phyloP scores from a whole-genome alignment of 2,888 invertebrate genomes.

The Pristionchus entomophagus region DNA sequence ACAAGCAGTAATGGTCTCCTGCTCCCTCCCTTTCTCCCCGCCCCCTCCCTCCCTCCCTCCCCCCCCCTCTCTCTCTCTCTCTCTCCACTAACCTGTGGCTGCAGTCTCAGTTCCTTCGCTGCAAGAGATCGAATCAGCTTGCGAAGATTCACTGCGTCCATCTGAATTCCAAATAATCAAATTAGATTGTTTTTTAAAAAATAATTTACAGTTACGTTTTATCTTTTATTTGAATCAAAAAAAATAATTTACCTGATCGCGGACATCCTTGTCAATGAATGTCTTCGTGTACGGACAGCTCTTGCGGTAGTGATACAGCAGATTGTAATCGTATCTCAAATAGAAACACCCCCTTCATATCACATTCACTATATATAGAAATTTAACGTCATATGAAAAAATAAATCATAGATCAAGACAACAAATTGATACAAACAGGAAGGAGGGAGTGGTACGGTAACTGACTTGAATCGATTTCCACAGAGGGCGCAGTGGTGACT shows the following conservation, averaged over 20 bases:
- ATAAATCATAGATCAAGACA: background rate
- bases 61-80: background rate
- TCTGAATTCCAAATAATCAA: constrained; percentile 47
- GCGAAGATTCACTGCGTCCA: constrained; percentile 62
- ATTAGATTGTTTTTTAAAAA: background rate
- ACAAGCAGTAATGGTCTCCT: no score
- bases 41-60: no score
- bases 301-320: constrained; percentile 71
- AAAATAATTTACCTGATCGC: constrained; percentile 56
- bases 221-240: background rate
- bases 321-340: constrained; percentile 72
- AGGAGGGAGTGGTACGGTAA: background rate
- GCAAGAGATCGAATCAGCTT: constrained; percentile 65
- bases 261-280: constrained; percentile 63
- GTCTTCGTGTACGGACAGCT: constrained; percentile 68
- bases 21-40: no score
- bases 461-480: constrained; percentile 65
- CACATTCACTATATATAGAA: background rate
- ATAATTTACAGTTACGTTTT: no score
- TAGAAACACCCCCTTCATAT: background rate
- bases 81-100: constrained; percentile 38
- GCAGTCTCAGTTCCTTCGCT: constrained; percentile 53
- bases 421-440: background rate
- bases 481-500: constrained; percentile 69
- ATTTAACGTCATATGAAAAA: background rate